phyloP scores from a whole-genome alignment of 2,888 invertebrate species.

The Aleiodes testaceus region DNA sequence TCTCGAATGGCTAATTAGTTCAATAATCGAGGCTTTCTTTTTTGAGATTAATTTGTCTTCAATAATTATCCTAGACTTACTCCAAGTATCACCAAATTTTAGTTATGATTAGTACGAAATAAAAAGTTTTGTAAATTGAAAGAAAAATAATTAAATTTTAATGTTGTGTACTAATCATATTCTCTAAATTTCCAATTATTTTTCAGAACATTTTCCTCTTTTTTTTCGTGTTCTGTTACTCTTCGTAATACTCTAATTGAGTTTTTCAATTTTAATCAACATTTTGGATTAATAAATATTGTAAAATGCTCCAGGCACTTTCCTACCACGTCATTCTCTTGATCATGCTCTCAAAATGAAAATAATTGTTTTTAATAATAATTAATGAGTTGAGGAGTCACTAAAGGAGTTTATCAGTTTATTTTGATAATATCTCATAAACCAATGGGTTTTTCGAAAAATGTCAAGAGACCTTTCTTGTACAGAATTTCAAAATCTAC shows the following conservation, averaged over 20 bases:
- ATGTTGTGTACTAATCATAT: background rate
- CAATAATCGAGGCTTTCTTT: background rate
- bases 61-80: conserved; percentile 9
- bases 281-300: conserved; percentile 42
- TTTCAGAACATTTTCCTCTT: background rate
- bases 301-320: conserved; percentile 48
- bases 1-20: background rate
- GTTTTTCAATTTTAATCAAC: background rate
- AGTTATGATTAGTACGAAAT: conserved; percentile 2
- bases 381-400: conserved; percentile 37
- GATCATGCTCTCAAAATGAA: conserved; percentile 10
- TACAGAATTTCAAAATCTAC: no score
- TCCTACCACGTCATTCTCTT: background rate
- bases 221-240: background rate
- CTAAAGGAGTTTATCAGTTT: no score
- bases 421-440: no score
- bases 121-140: background rate
- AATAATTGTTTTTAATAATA: background rate
- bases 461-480: no score
- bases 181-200: background rate
- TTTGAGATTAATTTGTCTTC: no score
- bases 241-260: background rate
- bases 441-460: no score
- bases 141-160: background rate
- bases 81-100: conserved; percentile 23